Percentiles rank a stretch among this genome's conserved stretches.
Conservation (phyloP, 2,888 invertebrate species). For the Nomada fabriciana region DNA sequence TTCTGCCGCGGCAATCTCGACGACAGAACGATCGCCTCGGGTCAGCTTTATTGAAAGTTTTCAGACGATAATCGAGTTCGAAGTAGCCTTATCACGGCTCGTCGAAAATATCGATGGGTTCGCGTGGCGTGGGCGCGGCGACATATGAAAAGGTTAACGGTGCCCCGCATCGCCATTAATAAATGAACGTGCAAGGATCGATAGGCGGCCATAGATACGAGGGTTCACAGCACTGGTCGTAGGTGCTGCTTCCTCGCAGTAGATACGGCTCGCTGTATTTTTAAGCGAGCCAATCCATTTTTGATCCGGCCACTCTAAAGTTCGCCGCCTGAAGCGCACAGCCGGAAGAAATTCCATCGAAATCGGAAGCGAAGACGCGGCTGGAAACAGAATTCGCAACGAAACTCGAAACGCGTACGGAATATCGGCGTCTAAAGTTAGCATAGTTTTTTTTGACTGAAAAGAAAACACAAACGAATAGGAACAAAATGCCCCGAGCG, state of each 20-base stretch:
- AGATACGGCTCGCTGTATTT: slow-evolving; percentile 14
- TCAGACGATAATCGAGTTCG: too few relatives aligned
- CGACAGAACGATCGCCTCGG: too few relatives aligned
- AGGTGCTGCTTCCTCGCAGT: not conserved
- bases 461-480: too few relatives aligned
- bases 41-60: too few relatives aligned
- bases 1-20: not conserved
- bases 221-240: slow-evolving; percentile 30
- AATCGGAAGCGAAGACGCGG: not conserved
- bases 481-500: too few relatives aligned
- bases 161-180: slow-evolving; percentile 67
- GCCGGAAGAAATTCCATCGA: not conserved
- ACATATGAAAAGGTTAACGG: slow-evolving; percentile 57
- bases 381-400: not conserved
- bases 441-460: not conserved
- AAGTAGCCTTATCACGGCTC: too few relatives aligned
- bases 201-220: slow-evolving; percentile 50
- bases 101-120: slow-evolving; percentile 20
- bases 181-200: slow-evolving; percentile 66
- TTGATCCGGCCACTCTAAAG: slow-evolving; percentile 9
- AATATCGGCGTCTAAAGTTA: not conserved
- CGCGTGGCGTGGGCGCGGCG: slow-evolving; percentile 39
- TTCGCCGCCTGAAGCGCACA: not conserved
- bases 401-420: not conserved
- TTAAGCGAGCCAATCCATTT: slow-evolving; percentile 39